Conservation (phyloP, 1,140 invertebrate genomes). For the Oryctes rhinoceros region DNA sequence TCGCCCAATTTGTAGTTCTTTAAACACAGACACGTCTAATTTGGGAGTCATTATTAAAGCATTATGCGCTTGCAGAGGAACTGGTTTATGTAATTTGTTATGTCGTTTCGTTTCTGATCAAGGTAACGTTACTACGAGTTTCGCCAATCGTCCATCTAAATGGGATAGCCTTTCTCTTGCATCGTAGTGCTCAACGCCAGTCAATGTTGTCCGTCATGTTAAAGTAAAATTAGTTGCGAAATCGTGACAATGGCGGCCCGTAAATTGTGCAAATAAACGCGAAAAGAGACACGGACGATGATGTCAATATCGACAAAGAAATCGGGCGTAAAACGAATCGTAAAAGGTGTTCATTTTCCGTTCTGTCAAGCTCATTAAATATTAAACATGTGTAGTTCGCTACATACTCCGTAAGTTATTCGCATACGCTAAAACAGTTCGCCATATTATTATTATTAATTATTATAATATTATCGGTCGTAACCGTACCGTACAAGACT, state of each 20-base stretch:
- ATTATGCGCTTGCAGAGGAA: background rate
- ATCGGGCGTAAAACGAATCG: background rate
- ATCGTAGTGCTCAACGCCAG: background rate
- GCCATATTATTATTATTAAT: background rate
- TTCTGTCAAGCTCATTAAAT: conserved; percentile 24
- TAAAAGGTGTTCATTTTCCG: conserved; percentile 18
- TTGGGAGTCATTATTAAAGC: background rate
- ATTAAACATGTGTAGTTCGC: conserved; percentile 23
- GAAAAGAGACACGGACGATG: background rate
- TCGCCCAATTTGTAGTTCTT: no score
- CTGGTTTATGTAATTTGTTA: conserved; percentile 25
- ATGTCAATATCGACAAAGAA: conserved; percentile 3
- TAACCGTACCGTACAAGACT: background rate
- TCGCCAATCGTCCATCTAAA: background rate
- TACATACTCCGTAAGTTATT: background rate
- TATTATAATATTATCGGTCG: background rate
- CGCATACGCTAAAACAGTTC: conserved; percentile 18
- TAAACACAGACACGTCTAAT: no score
- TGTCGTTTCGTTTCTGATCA: background rate
- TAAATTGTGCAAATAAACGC: no score
- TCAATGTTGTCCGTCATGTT: background rate
- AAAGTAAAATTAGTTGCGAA: background rate
- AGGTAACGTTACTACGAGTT: conserved; percentile 8
- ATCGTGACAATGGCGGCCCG: no score
- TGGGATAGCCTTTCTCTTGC: background rate